Conservation (phyloP, 2,888 invertebrate genomes). For the Diabrotica balteata region DNA sequence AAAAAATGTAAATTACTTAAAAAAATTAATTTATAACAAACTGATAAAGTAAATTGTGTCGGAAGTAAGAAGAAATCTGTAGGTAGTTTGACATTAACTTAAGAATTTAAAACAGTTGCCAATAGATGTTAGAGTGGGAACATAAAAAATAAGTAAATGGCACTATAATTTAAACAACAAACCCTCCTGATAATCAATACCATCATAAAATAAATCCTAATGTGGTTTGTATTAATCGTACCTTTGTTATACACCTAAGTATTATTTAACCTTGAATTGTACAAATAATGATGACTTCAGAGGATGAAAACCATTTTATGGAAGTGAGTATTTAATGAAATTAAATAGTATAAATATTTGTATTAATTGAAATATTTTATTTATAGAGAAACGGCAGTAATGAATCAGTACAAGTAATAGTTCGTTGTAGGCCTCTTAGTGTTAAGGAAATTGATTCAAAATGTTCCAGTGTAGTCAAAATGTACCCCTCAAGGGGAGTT, state of each 20-base stretch:
- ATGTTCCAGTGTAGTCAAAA: conserved; percentile 80
- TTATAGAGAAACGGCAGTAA: conserved; percentile 57
- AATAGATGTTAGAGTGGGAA: conserved; percentile 36
- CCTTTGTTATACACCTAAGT: conserved; percentile 18
- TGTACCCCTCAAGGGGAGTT: conserved; percentile 85
- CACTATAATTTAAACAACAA: conserved; percentile 44
- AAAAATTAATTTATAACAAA: no score
- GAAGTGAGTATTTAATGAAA: conserved; percentile 31
- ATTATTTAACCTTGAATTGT: conserved; percentile 40
- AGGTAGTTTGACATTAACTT: conserved; percentile 16
- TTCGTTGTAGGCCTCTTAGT: conserved; percentile 94
- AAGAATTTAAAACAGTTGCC: conserved; percentile 29
- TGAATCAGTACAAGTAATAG: conserved; percentile 96
- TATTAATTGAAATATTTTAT: background rate
- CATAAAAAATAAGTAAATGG: conserved; percentile 39
- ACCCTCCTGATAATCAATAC: conserved; percentile 42
- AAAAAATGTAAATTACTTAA: no score
- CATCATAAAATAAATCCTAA: conserved; percentile 34
- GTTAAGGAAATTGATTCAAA: conserved; percentile 82
- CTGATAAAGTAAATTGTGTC: no score
- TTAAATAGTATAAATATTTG: conserved; percentile 11
- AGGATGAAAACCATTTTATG: conserved; percentile 32
- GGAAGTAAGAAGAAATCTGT: conserved; percentile 19
- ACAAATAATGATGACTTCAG: conserved; percentile 44
- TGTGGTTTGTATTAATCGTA: conserved; percentile 30